Percentiles rank a stretch among this genome's conserved stretches.
Evolutionary conservation across 2,888 invertebrate species (phyloP).

Genomic region (Lydus trimaculatus): DNA sequence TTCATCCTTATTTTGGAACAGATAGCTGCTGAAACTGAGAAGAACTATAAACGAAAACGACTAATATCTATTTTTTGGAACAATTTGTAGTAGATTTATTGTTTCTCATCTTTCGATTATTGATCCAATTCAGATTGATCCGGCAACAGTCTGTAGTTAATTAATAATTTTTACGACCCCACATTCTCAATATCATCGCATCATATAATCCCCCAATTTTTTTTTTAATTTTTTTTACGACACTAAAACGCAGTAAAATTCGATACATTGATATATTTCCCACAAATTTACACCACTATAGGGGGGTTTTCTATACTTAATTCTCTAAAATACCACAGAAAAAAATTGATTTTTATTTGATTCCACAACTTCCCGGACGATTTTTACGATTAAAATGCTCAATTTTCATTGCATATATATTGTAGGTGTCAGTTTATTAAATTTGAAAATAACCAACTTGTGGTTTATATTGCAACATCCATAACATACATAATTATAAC

Average conservation of each 20-base stretch:
- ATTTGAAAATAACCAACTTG: no score
- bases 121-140: no score
- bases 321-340: background rate
- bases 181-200: background rate
- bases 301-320: background rate
- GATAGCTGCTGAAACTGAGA: no score
- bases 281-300: background rate
- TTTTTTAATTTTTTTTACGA: background rate
- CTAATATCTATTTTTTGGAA: no score
- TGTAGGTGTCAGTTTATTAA: background rate
- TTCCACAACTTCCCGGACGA: background rate
- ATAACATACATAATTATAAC: no score
- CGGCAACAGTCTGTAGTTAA: background rate
- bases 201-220: background rate
- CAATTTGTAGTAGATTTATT: no score
- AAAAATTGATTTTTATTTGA: no score
- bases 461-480: background rate
- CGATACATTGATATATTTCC: background rate
- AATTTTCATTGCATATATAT: slow-evolving; percentile 1
- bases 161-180: slow-evolving; percentile 5
- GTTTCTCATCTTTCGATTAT: background rate
- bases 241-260: background rate
- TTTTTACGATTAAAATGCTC: background rate
- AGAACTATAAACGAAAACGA: no score
- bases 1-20: no score